phyloP scores from a whole-genome alignment of 2,113 vertebrate genomes.

The Chaetorhynchus papuensis region DNA sequence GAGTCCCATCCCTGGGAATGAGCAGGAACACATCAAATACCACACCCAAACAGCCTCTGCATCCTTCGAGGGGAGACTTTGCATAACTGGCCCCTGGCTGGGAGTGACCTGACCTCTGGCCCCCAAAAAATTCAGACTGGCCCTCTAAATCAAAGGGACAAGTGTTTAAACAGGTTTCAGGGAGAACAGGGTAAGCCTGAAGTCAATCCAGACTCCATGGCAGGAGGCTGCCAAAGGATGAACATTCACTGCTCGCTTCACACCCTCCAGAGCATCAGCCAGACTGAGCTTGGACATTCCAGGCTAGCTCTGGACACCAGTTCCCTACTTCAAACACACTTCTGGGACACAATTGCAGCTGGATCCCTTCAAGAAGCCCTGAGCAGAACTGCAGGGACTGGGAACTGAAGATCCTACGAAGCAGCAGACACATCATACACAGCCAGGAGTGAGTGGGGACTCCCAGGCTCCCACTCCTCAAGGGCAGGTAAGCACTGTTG shows the following conservation, averaged over 20 bases:
- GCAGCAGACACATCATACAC: background rate
- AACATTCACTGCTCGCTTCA: background rate
- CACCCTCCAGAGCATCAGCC: background rate
- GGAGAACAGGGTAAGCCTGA: background rate
- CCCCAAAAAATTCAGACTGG: background rate
- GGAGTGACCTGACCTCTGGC: background rate
- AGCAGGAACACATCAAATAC: background rate
- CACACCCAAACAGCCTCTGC: background rate
- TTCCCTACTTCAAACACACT: background rate
- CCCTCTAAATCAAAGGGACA: background rate
- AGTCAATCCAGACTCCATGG: background rate
- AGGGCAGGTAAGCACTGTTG: background rate
- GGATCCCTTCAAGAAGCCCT: background rate
- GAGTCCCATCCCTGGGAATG: rapidly evolving
- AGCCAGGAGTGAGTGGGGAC: background rate
- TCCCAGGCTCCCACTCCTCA: background rate
- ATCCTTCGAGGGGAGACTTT: background rate
- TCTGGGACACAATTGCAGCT: background rate
- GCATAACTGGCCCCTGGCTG: background rate
- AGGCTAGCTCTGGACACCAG: background rate
- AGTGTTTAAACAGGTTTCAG: background rate
- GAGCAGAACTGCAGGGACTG: background rate
- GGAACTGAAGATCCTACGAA: background rate
- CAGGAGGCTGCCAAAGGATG: background rate
- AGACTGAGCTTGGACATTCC: background rate